These are phyloP conservation scores for Aramus guarauna DNA, from an alignment of 2,113 vertebrate genomes.

Conservation along the genomic window DNA sequence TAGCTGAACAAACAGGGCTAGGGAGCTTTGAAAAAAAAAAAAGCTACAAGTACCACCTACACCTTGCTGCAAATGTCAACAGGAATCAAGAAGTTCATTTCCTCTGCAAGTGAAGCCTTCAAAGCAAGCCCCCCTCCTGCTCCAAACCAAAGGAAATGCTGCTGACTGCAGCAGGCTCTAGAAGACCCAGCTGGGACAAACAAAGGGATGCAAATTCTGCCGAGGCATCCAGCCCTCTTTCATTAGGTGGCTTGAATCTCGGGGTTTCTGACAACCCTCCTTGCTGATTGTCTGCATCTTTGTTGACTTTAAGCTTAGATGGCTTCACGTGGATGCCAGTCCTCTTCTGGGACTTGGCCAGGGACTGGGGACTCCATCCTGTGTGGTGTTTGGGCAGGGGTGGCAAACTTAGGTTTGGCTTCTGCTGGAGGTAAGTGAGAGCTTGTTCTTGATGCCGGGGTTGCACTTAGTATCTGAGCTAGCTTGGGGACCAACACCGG, in stretches of 20 bases:
- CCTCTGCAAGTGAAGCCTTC: neutral
- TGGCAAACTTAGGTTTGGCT: neutral
- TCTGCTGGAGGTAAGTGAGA: neutral
- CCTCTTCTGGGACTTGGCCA: no score
- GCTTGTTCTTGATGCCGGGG: rapidly evolving
- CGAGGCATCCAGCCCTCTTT: neutral
- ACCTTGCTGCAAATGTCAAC: slow-evolving; percentile 9
- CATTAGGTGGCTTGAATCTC: neutral
- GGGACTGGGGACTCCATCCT: neutral
- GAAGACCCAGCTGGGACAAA: neutral
- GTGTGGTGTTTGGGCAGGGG: rapidly evolving
- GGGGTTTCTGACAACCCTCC: neutral
- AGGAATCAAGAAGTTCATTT: neutral
- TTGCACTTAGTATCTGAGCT: neutral
- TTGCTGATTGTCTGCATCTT: neutral
- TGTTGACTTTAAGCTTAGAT: neutral
- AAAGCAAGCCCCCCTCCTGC: neutral
- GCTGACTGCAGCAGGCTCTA: neutral
- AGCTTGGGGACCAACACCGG: no score
- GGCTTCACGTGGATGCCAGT: rapidly evolving
- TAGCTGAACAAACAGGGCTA: neutral
- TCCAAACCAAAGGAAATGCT: neutral
- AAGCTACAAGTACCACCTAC: neutral
- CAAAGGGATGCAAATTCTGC: neutral
- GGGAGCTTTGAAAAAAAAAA: neutral